phyloP scores from a whole-genome alignment of 2,113 vertebrate genomes.

The Ochotona curzoniae region DNA sequence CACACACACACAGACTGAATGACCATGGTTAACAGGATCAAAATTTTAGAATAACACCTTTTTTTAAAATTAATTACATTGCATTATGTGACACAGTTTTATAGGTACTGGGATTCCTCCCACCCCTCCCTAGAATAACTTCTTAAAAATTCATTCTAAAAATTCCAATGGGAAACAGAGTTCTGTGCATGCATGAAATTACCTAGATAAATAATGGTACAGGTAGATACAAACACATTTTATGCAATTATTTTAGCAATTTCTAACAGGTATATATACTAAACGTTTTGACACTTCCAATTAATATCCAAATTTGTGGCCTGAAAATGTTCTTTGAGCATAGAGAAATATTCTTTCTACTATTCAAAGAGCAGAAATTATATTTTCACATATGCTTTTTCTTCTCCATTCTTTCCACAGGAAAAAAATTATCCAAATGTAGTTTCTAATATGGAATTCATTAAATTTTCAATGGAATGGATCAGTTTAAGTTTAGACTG shows the following conservation, averaged over 20 bases:
- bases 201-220: neutral
- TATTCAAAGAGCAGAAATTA: neutral
- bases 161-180: neutral
- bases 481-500: neutral
- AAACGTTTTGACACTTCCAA: neutral
- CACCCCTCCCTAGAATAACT: neutral
- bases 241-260: neutral
- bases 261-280: neutral
- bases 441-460: neutral
- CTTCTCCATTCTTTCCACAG: conserved; percentile 9
- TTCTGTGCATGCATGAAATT: neutral
- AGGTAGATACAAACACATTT: neutral
- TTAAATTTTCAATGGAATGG: neutral
- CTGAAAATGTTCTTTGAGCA: neutral
- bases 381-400: conserved; percentile 5
- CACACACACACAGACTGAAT: no score
- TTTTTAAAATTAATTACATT: no score
- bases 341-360: conserved; percentile 14
- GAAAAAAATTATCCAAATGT: neutral
- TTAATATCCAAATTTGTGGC: neutral
- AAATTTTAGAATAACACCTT: neutral
- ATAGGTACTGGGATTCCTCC: no score
- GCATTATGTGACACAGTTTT: no score
- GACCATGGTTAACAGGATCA: no score
- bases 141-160: conserved; percentile 39